Evolutionary conservation across 1,140 invertebrate species (phyloP), one percentile per base, ranked within the genome.

Genomic region (Chrysopa pallens): DNA sequence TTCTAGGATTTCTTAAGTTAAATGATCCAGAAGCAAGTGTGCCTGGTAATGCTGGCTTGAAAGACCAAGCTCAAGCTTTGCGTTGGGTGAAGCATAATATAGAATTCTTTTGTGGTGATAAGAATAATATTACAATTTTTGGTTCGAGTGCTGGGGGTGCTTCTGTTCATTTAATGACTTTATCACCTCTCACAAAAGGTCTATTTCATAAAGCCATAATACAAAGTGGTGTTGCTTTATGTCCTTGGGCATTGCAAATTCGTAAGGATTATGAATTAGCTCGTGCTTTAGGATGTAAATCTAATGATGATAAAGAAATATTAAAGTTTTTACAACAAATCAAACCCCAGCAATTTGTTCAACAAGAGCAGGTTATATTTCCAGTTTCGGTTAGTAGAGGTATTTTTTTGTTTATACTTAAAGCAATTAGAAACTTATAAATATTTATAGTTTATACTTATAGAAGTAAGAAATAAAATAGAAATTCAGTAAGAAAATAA

Each of bases 21-120:
- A 50, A 60, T 11, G 63, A 67, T 36, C 46, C 54, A 11, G 48
- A 53, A 1, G 45, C 65, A 6, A 58, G 57, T 47, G 59, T 66
- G n/a, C 62, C 67, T 39, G 74, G 74, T 13, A 77, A 77, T 57
- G 72, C 68, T 31, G 74, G 73, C 4, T 56, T 78, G 7, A 73
- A 72, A 51, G 76, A 78, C 54, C 72, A 75, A 50, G 55, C 72
- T 6, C 45, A 68, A 45, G 70, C 63, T 0, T 53, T 79, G 6
- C 55, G 66, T 47, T 79, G 74, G 70, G 61, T 78, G 4, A 58
- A 69, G 46, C 55, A 59, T 37, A 69, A 71, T 47, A 72, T 73
- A 23, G 41, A 42, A 29, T 14, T 41, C 33, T 74, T 74, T 50
- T 51, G 59, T 45, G 72, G 72, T 1, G 60, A 73, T 52, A 48